These are phyloP conservation scores for Eumacrocentrus americanus DNA, from an alignment of 2,888 invertebrate species.

Conservation along the genomic window DNA sequence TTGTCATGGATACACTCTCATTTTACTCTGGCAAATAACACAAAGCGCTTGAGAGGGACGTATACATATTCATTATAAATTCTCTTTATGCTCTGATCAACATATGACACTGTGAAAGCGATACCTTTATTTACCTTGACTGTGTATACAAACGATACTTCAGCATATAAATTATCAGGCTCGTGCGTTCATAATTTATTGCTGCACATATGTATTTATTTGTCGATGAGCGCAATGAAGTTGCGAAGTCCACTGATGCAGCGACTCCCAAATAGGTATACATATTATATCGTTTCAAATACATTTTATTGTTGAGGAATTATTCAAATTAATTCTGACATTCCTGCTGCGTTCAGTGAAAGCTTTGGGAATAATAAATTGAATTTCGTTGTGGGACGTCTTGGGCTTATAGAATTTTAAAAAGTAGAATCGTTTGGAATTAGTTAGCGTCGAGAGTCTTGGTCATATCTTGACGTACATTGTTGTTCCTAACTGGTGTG, in stretches of 20 bases:
- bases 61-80: too few relatives aligned
- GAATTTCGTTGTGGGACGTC: conserved; percentile 1
- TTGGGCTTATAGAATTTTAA: not conserved
- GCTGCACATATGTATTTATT: not conserved
- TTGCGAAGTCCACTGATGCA: not conserved
- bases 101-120: too few relatives aligned
- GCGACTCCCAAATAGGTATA: not conserved
- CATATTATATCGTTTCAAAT: not conserved
- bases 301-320: not conserved
- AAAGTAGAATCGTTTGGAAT: not conserved
- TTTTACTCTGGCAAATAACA: not conserved
- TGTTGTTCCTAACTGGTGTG: conserved; percentile 28
- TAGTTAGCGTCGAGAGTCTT: conserved; percentile 7
- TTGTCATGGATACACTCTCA: not conserved
- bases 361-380: conserved; percentile 3
- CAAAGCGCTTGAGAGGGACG: not conserved
- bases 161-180: not conserved
- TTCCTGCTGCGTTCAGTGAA: not conserved
- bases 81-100: too few relatives aligned
- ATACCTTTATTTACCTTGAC: not conserved
- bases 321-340: not conserved
- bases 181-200: not conserved
- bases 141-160: not conserved
- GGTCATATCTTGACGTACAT: conserved; percentile 13
- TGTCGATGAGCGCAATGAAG: conserved; percentile 6